Conservation (phyloP, 2,113 vertebrate genomes). For the Murina feae region DNA sequence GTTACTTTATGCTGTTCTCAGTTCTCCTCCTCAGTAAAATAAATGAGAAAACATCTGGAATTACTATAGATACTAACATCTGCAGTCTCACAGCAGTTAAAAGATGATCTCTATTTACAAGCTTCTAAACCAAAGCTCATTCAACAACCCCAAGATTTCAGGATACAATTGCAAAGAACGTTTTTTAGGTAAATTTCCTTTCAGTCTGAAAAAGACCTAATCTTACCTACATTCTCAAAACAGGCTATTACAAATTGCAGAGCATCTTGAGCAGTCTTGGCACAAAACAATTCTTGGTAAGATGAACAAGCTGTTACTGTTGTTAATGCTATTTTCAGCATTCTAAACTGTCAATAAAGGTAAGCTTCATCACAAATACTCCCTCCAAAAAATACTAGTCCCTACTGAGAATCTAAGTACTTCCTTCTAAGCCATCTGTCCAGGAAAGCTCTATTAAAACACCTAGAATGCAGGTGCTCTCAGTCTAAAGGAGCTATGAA, state of each 20-base stretch:
- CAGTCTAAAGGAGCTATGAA: constrained; percentile 23
- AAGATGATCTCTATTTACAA: constrained; percentile 53
- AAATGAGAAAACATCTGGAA: constrained; percentile 69
- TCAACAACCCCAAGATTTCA: constrained; percentile 18
- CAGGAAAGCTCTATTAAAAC: constrained; percentile 46
- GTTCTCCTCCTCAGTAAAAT: constrained; percentile 61
- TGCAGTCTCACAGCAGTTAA: constrained; percentile 49
- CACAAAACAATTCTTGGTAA: constrained; percentile 49
- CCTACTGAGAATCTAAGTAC: constrained; percentile 62
- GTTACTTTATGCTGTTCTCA: constrained; percentile 65
- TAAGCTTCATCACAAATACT: constrained; percentile 41
- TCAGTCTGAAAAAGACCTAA: neutral
- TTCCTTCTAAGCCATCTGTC: constrained; percentile 64
- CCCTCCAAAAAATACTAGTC: constrained; percentile 48
- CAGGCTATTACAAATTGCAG: constrained; percentile 31
- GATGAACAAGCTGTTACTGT: constrained; percentile 54
- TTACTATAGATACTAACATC: constrained; percentile 61
- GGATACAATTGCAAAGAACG: constrained; percentile 27
- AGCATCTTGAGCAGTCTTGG: constrained; percentile 47
- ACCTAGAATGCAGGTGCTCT: constrained; percentile 45
- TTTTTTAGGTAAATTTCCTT: constrained; percentile 32
- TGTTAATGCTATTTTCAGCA: constrained; percentile 48
- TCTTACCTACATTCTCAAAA: constrained; percentile 47
- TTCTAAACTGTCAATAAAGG: constrained; percentile 50
- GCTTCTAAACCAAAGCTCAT: constrained; percentile 56